Evolutionary conservation across 2,888 invertebrate species (phyloP).

Genomic region (Coenonympha glycerion): DNA sequence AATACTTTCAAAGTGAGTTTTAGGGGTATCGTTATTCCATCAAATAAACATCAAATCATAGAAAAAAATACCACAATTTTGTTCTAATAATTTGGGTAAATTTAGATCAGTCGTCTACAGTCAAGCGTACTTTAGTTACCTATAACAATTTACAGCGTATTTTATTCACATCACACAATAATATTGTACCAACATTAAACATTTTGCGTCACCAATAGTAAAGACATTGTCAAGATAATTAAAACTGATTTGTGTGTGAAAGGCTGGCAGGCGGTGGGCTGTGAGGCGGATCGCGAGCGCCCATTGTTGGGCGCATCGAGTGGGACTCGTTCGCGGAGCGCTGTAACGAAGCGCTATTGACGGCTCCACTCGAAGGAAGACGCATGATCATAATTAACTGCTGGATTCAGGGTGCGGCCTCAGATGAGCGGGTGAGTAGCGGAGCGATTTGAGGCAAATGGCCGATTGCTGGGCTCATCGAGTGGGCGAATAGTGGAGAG

Average conservation of each 20-base stretch:
- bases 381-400: slow-evolving; percentile 31
- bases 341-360: slow-evolving; percentile 14
- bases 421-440: not conserved
- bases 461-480: not conserved
- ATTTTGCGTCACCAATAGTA: not conserved
- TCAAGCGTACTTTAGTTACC: no score
- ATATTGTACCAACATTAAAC: not conserved
- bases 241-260: slow-evolving; percentile 3
- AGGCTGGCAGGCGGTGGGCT: not conserved
- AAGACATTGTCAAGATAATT: slow-evolving; percentile 5
- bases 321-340: slow-evolving; percentile 5
- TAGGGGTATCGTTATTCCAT: no score
- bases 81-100: no score
- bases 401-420: not conserved
- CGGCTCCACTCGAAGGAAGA: slow-evolving; percentile 15
- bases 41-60: no score
- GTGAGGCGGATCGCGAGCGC: not conserved
- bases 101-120: no score
- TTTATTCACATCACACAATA: no score
- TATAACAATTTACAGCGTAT: no score
- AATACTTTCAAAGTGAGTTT: no score
- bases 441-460: not conserved
- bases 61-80: no score
- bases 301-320: slow-evolving; percentile 9
- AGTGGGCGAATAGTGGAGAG: no score